phyloP scores from a whole-genome alignment of 1,140 invertebrate genomes.

The Caenorhabditis latens region DNA sequence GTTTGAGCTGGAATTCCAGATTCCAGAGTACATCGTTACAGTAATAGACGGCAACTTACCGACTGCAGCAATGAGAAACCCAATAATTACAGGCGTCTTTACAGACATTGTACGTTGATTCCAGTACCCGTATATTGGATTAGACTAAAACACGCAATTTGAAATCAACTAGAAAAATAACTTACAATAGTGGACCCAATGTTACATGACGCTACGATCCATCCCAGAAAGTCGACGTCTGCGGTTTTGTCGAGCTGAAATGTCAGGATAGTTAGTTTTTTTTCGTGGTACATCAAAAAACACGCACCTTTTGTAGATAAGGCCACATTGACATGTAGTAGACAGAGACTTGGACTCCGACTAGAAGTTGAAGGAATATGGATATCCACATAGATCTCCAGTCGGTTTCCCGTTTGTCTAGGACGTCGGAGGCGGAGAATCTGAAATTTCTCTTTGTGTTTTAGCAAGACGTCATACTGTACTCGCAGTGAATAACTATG shows the following conservation, averaged over 20 bases:
- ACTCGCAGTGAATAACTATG: too few species aligned
- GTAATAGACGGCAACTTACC: not conserved
- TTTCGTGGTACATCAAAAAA: not conserved
- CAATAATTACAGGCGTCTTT: constrained; percentile 23
- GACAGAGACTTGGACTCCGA: constrained; percentile 45
- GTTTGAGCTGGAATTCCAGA: constrained; percentile 31
- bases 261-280: not conserved
- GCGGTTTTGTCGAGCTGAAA: constrained; percentile 63
- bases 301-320: constrained; percentile 7
- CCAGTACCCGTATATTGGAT: constrained; percentile 61
- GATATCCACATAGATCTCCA: constrained; percentile 52
- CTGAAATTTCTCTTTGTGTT: not conserved
- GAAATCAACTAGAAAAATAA: not conserved
- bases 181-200: constrained; percentile 56
- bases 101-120: constrained; percentile 59
- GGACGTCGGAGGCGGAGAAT: constrained; percentile 11
- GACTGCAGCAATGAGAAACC: constrained; percentile 49
- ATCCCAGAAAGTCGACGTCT: constrained; percentile 62
- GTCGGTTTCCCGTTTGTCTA: constrained; percentile 19
- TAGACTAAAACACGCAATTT: not conserved
- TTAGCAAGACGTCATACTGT: too few species aligned
- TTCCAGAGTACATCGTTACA: not conserved
- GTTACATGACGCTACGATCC: constrained; percentile 57
- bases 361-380: constrained; percentile 5
- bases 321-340: constrained; percentile 60